These are phyloP conservation scores for Drosophila kokeensis DNA, from an alignment of 2,888 invertebrate species.

Conservation along the genomic window DNA sequence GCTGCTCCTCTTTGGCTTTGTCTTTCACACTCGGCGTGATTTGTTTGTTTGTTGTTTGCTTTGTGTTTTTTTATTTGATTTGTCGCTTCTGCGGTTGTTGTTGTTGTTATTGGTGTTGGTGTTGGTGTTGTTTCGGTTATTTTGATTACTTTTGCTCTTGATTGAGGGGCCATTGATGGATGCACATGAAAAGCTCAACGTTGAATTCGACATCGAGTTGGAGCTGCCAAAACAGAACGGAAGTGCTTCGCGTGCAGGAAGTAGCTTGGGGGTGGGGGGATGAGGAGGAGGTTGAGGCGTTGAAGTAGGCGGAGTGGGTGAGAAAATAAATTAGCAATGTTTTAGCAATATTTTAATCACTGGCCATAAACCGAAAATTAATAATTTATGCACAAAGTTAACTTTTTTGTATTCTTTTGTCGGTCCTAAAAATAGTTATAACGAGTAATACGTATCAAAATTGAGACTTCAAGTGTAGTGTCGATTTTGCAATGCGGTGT, in stretches of 20 bases:
- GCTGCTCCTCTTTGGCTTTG: conserved; percentile 52
- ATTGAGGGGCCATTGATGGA: conserved; percentile 67
- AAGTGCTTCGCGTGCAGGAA: conserved; percentile 71
- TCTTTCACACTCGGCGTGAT: conserved; percentile 50
- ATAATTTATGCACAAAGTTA: conserved; percentile 61
- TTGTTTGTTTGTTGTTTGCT: conserved; percentile 58
- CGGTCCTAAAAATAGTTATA: conserved; percentile 18
- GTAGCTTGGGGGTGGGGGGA: conserved; percentile 8
- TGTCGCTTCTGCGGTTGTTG: conserved; percentile 24
- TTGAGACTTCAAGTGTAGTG: conserved; percentile 43
- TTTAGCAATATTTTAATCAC: conserved; percentile 34
- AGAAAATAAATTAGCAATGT: conserved; percentile 42
- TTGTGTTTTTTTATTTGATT: conserved; percentile 36
- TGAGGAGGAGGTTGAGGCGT: neutral
- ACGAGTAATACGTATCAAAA: conserved; percentile 15
- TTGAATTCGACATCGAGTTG: conserved; percentile 22
- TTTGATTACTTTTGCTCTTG: conserved; percentile 76
- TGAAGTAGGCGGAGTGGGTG: conserved; percentile 19
- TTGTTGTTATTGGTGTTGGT: conserved; percentile 23
- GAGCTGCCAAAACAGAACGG: conserved; percentile 65
- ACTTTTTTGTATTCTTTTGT: conserved; percentile 6
- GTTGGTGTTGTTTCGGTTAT: conserved; percentile 42
- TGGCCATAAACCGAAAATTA: conserved; percentile 33
- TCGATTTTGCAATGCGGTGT: conserved; percentile 59
- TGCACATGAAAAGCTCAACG: conserved; percentile 37